Evolutionary conservation across 2,797 vertebrate genomes (phyloP).

Genomic region (Fistularia tabacaria): DNA sequence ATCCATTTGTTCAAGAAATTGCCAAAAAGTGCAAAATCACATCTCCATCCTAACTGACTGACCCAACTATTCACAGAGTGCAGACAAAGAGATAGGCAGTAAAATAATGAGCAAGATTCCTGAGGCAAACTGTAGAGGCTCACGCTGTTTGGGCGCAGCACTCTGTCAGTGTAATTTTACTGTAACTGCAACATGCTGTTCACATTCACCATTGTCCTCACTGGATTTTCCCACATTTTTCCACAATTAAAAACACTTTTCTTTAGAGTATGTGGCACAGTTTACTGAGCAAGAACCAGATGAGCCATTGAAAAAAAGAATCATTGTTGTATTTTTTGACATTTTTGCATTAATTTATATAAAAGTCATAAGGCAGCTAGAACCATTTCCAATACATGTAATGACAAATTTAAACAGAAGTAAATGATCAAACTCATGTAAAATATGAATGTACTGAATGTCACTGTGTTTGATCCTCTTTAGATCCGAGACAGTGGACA

Average conservation of each 20-base stretch:
- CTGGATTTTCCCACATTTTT: no score
- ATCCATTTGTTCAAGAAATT: no score
- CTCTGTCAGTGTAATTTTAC: slow-evolving; percentile 20
- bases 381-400: no score
- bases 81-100: slow-evolving; percentile 25
- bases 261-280: no score
- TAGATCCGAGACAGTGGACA: slow-evolving; percentile 96
- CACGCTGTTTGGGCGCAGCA: slow-evolving; percentile 36
- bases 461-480: slow-evolving; percentile 1
- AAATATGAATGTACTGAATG: slow-evolving; percentile 1
- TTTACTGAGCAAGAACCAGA: no score
- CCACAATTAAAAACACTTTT: no score
- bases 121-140: slow-evolving; percentile 42
- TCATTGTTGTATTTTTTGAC: no score
- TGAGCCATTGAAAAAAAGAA: no score
- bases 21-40: no score
- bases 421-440: background rate
- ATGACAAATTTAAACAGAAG: background rate
- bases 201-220: slow-evolving; percentile 6
- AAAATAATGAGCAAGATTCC: slow-evolving; percentile 43
- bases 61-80: slow-evolving; percentile 20
- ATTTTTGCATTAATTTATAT: no score
- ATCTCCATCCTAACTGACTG: slow-evolving; percentile 6
- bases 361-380: no score
- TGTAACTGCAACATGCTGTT: slow-evolving; percentile 23